Evolutionary conservation across 2,888 invertebrate genomes (phyloP), one percentile per base, ranked within the genome.

Genomic region (Apodemia zela): DNA sequence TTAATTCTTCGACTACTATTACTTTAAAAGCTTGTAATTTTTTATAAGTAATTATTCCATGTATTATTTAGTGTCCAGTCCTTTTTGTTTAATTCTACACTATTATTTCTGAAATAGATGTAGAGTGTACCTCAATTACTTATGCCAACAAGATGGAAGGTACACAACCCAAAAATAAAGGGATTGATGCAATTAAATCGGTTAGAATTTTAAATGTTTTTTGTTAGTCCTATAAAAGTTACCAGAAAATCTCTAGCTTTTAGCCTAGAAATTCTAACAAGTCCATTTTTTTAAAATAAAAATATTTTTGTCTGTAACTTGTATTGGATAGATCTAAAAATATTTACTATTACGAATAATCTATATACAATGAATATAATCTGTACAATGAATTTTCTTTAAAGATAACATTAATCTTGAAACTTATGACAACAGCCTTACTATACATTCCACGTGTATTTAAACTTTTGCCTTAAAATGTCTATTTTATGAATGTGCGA

Each of bases 361-460:
- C 29, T 42, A 38, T 25, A 45, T 57, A 63, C 13, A 38, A 38
- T 38, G 38, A 38, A 38, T 15, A 15, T 42, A 42, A 42, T 15
- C 42, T 42, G 42, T 49, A 64, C 57, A 62, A 65, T 61, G 60
- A 67, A 69, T 59, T 49, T 62, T 18, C 45, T 54, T 61, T 64
- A 67, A 60, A 61, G 61, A 63, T 60, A 60, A 67, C 42, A 62
- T 63, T 60, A 63, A 78, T 79, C 78, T 79, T 84, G 76, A 79
- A 79, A 84, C 89, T 90, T 90, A 90, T 89, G 88, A 90, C 74
- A 73, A 80, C 82, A 81, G 88, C 89, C 88, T 89, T 89, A 81
- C 80, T 87, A 80, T 85, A 90, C 90, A 90, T 90, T 90, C 90
- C 90, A 90, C 77, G 84, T 85, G 85, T 89, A 87, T 88, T 89